Evolutionary conservation across 2,797 vertebrate genomes (phyloP).

Genomic region (Odontamblyopus rebecca): DNA sequence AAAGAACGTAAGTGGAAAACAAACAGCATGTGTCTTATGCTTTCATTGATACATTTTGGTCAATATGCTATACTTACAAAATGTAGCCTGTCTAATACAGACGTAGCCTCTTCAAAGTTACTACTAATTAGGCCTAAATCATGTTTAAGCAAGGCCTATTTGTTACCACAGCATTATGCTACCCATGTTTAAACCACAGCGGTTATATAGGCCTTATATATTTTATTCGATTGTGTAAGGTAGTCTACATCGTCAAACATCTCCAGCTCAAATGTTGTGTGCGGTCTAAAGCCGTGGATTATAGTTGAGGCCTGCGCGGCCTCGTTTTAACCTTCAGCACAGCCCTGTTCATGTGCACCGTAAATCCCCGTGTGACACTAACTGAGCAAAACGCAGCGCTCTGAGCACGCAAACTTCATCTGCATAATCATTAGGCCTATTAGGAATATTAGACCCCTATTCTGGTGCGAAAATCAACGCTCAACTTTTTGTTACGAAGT

Average conservation of each 20-base stretch:
- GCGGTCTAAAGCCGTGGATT: conserved; percentile 45
- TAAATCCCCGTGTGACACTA: not conserved
- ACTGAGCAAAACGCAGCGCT: not conserved
- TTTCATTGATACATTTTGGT: not conserved
- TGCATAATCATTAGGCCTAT: not conserved
- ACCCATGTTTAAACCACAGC: not conserved
- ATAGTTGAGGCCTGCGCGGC: conserved; percentile 47
- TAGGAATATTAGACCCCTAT: not conserved
- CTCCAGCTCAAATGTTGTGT: not conserved
- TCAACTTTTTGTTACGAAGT: not conserved
- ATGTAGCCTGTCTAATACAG: not conserved
- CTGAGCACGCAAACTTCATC: too few species aligned
- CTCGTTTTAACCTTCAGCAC: conserved; percentile 23
- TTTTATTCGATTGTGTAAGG: not conserved
- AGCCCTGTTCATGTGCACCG: not conserved
- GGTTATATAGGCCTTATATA: not conserved
- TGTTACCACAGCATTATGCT: not conserved
- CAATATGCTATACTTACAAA: not conserved
- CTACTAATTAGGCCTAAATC: not conserved
- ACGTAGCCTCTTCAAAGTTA: not conserved
- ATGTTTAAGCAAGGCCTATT: not conserved
- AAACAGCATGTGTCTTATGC: not conserved
- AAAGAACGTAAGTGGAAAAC: conserved; percentile 70
- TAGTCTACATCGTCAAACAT: not conserved
- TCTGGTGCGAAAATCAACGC: not conserved